Conservation (phyloP, 2,113 vertebrate genomes). For the Actenoides lindsayi region DNA sequence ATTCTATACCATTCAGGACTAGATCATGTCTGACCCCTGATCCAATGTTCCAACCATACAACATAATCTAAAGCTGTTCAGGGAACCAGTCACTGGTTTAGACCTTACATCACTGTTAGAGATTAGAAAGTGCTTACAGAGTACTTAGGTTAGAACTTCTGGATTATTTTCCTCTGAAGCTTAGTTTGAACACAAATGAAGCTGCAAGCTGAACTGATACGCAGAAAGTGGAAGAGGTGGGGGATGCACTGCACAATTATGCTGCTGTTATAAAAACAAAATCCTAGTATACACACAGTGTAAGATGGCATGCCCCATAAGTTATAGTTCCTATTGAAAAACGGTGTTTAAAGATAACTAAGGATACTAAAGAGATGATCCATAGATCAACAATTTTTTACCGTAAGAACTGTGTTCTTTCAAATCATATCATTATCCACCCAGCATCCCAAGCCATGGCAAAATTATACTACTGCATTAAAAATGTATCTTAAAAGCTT, state of each 20-base stretch:
- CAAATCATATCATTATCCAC: neutral
- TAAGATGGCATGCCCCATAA: neutral
- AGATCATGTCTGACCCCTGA: neutral
- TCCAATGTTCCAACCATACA: neutral
- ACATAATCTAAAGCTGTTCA: neutral
- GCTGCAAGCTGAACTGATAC: neutral
- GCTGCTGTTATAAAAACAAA: neutral
- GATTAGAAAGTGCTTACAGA: neutral
- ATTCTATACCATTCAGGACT: neutral
- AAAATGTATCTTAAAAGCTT: neutral
- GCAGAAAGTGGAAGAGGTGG: neutral
- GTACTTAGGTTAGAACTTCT: neutral
- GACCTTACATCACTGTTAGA: neutral
- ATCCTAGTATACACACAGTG: neutral
- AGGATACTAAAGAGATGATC: neutral
- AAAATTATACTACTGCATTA: neutral
- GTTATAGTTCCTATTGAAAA: neutral
- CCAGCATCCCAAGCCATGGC: neutral
- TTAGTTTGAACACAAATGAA: neutral
- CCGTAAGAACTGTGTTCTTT: neutral
- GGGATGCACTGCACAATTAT: neutral
- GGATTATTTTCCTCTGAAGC: neutral
- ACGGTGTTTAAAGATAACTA: neutral
- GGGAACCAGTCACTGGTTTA: neutral
- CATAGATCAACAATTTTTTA: neutral